Evolutionary conservation across 2,888 invertebrate genomes (phyloP).

Genomic region (Biston stratarius): DNA sequence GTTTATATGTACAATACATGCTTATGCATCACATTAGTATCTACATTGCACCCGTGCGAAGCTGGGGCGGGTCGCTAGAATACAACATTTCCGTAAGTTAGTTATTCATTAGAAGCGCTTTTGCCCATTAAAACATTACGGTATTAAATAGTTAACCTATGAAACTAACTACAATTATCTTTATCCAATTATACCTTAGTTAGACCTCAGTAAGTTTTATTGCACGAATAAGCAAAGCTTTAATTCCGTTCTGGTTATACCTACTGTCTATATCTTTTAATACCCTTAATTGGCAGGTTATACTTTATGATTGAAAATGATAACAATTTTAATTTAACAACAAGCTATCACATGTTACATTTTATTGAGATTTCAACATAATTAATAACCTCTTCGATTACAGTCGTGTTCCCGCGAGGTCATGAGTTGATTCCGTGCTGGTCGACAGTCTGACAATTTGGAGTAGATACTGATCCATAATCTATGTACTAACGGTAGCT

Average conservation of each 20-base stretch:
- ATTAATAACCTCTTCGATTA: constrained; percentile 56
- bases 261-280: constrained; percentile 17
- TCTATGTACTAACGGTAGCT: constrained; percentile 69
- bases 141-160: constrained; percentile 17
- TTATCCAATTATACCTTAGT: constrained; percentile 6
- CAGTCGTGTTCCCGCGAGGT: constrained; percentile 64
- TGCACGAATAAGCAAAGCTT: constrained; percentile 14
- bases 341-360: constrained; percentile 29
- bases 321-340: constrained; percentile 35
- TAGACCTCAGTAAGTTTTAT: constrained; percentile 18
- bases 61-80: no score
- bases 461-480: constrained; percentile 61
- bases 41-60: no score
- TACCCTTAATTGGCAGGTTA: constrained; percentile 19
- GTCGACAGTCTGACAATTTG: constrained; percentile 56
- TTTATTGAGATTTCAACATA: constrained; percentile 51
- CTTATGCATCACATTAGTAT: no score
- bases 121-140: constrained; percentile 2
- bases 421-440: constrained; percentile 55
- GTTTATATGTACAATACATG: no score
- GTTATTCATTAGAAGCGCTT: neutral
- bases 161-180: constrained; percentile 11
- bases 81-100: neutral
- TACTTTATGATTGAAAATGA: constrained; percentile 30
- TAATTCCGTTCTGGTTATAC: constrained; percentile 1